These are phyloP conservation scores for Myotis davidii DNA, from an alignment of 2,113 vertebrate species.

Conservation along the genomic window DNA sequence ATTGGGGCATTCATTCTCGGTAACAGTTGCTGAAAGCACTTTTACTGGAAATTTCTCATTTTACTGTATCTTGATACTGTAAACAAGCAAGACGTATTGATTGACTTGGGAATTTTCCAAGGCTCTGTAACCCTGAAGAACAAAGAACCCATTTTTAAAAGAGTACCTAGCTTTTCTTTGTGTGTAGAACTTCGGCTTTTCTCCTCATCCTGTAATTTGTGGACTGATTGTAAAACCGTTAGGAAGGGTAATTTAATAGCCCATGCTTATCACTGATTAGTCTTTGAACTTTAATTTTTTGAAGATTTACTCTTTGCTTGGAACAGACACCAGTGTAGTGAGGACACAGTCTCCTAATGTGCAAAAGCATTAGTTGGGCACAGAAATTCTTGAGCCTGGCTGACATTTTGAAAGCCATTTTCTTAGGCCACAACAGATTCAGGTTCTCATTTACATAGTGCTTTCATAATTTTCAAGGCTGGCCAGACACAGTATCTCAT, in stretches of 20 bases:
- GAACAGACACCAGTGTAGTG: neutral
- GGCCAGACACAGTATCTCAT: neutral
- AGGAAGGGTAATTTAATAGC: neutral
- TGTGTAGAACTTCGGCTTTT: neutral
- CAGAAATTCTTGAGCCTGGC: constrained; percentile 15
- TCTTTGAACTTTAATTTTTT: constrained; percentile 19
- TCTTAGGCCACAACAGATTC: neutral
- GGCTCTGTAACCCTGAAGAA: constrained; percentile 8
- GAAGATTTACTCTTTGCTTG: constrained; percentile 14
- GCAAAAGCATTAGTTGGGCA: neutral
- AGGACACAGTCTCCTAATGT: neutral
- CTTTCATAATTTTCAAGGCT: neutral
- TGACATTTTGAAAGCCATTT: constrained; percentile 40
- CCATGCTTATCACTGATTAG: neutral
- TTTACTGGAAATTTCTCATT: constrained; percentile 60
- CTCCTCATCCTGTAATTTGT: neutral
- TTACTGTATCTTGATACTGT: neutral
- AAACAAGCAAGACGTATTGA: constrained; percentile 27
- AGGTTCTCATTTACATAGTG: neutral
- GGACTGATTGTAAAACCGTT: neutral
- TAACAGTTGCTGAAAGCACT: neutral
- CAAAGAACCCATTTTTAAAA: constrained; percentile 51
- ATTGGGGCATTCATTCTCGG: neutral
- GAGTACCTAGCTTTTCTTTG: constrained; percentile 13
- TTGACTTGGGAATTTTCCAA: constrained; percentile 39